These are phyloP conservation scores for Archaeoteleia sp. DNA, from an alignment of 2,888 invertebrate genomes.

Conservation along the genomic window DNA sequence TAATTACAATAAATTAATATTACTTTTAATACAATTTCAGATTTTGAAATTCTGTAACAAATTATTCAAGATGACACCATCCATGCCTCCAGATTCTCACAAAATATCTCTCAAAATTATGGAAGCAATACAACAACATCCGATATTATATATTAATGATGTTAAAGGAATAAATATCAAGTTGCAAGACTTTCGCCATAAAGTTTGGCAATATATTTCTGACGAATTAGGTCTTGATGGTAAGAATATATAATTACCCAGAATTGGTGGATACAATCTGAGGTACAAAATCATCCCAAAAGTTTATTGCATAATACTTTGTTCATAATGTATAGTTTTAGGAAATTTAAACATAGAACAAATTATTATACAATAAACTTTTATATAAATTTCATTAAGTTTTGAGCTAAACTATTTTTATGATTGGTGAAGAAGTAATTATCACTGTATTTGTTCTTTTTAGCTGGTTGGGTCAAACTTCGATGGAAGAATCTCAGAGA, in stretches of 20 bases:
- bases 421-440: background rate
- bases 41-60: background rate
- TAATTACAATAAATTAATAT: slow-evolving; percentile 14
- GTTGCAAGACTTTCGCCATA: slow-evolving; percentile 70
- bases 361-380: background rate
- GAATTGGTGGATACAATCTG: too few relatives aligned
- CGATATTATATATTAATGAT: slow-evolving; percentile 70
- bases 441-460: slow-evolving; percentile 17
- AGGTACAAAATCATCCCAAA: too few relatives aligned
- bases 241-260: slow-evolving; percentile 57
- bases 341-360: too few relatives aligned
- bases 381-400: background rate
- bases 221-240: slow-evolving; percentile 70
- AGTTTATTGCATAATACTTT: too few relatives aligned
- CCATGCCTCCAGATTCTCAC: slow-evolving; percentile 69
- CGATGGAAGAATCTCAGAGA: slow-evolving; percentile 72
- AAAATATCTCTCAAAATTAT: slow-evolving; percentile 71
- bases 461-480: slow-evolving; percentile 68
- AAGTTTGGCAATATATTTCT: slow-evolving; percentile 72
- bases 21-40: slow-evolving; percentile 4
- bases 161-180: slow-evolving; percentile 68
- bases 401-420: background rate
- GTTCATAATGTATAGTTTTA: background rate
- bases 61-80: slow-evolving; percentile 61
- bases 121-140: slow-evolving; percentile 70